Conservation (phyloP, 53 echinoderm and acorn worm species). For the Hippasteria phrygiana region DNA sequence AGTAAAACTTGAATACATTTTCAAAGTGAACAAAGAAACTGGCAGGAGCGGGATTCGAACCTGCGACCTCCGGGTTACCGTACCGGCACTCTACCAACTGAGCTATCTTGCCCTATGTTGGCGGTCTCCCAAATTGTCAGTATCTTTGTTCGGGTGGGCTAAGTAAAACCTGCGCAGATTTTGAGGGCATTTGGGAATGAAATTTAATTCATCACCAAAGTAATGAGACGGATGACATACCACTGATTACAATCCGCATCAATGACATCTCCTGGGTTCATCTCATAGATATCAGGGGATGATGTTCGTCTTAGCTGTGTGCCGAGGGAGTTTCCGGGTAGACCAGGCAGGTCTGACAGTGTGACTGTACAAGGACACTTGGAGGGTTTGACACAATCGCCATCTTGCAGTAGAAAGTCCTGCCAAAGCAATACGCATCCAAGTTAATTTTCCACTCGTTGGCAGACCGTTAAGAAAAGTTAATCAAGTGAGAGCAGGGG, state of each 20-base stretch:
- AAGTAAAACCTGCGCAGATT: no score
- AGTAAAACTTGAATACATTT: no score
- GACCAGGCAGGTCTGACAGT: slow-evolving; percentile 10
- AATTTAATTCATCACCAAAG: background rate
- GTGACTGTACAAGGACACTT: slow-evolving; percentile 63
- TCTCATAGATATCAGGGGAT: background rate
- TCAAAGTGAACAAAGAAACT: no score
- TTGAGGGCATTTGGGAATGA: background rate
- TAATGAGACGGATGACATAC: background rate
- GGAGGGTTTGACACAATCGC: slow-evolving; percentile 62
- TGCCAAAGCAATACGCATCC: background rate
- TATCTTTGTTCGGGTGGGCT: no score
- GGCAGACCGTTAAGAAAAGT: no score
- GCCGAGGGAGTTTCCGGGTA: background rate
- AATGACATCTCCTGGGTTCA: slow-evolving; percentile 13
- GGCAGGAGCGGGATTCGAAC: no score
- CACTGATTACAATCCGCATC: slow-evolving; percentile 8
- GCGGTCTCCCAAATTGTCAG: no score
- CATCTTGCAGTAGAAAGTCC: slow-evolving; percentile 65
- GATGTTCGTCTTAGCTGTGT: background rate
- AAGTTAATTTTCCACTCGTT: no score
- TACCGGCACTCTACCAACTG: no score
- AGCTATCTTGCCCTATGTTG: no score
- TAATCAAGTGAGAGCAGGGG: background rate
- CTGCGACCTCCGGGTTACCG: no score